Conservation (phyloP, 2,113 vertebrate species). For the Sceloporus undulatus region DNA sequence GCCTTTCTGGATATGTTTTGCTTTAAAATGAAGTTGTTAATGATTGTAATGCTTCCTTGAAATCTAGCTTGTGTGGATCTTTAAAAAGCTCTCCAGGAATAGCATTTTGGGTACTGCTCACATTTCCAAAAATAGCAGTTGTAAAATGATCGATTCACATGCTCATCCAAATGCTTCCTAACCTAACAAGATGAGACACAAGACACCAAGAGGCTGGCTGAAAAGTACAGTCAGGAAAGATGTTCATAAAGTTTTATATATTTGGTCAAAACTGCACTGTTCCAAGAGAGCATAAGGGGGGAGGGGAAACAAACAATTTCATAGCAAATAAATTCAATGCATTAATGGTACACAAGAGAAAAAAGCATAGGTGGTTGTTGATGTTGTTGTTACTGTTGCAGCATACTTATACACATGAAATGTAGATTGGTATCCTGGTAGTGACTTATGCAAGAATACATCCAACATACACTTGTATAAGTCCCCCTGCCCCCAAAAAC, state of each 20-base stretch:
- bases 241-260: background rate
- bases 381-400: no score
- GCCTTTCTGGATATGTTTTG: background rate
- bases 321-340: background rate
- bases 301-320: background rate
- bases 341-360: background rate
- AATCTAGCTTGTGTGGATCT: background rate
- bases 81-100: conserved; percentile 29
- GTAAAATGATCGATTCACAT: conserved; percentile 25
- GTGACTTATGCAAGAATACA: no score
- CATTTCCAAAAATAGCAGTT: conserved; percentile 30
- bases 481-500: no score
- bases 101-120: conserved; percentile 1
- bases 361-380: background rate
- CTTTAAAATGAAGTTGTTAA: background rate
- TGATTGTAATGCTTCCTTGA: background rate
- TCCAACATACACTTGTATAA: no score
- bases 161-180: conserved; percentile 28
- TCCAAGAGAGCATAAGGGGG: background rate
- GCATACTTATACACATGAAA: no score
- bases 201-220: background rate
- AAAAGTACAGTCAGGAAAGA: conserved; percentile 11
- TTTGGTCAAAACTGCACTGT: background rate
- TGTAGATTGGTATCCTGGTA: no score
- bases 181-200: conserved; percentile 6